Conservation (phyloP, 1,140 invertebrate species). For the Procambarus virginalis region DNA sequence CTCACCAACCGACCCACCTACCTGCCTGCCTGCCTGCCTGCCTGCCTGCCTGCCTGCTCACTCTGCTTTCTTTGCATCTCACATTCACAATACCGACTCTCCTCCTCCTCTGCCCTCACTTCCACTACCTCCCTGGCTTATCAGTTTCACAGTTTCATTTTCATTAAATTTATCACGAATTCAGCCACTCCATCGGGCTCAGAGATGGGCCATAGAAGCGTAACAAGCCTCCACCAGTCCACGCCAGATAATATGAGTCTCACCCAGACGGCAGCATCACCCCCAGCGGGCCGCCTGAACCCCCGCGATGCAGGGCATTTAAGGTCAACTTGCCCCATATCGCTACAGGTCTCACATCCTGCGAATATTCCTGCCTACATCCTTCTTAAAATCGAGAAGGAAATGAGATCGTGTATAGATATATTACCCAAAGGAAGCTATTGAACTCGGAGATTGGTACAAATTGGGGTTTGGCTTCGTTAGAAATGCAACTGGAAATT, state of each 20-base stretch:
- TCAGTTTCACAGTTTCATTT: background rate
- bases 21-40: background rate
- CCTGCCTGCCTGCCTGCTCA: background rate
- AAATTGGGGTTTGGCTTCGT: too few relatives aligned
- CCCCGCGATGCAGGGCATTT: background rate
- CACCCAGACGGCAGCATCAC: background rate
- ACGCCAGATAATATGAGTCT: background rate
- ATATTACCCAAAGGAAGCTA: too few relatives aligned
- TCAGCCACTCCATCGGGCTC: too few relatives aligned
- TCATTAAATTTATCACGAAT: too few relatives aligned
- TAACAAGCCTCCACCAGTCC: background rate
- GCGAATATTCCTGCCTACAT: background rate
- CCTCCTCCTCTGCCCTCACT: background rate
- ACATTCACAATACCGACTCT: background rate
- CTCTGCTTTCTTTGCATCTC: constrained; percentile 5
- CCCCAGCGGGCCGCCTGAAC: background rate
- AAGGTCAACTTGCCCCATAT: background rate
- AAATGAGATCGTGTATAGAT: too few relatives aligned
- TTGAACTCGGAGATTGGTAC: too few relatives aligned
- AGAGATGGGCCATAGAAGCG: background rate
- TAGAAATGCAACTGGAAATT: too few relatives aligned
- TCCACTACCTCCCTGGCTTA: background rate
- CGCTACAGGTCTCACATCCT: background rate
- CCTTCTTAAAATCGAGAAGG: too few relatives aligned
- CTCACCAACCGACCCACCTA: background rate